Evolutionary conservation across 2,113 vertebrate genomes (phyloP), one percentile per base, ranked within the genome.

Genomic region (Brevimyrus niger): DNA sequence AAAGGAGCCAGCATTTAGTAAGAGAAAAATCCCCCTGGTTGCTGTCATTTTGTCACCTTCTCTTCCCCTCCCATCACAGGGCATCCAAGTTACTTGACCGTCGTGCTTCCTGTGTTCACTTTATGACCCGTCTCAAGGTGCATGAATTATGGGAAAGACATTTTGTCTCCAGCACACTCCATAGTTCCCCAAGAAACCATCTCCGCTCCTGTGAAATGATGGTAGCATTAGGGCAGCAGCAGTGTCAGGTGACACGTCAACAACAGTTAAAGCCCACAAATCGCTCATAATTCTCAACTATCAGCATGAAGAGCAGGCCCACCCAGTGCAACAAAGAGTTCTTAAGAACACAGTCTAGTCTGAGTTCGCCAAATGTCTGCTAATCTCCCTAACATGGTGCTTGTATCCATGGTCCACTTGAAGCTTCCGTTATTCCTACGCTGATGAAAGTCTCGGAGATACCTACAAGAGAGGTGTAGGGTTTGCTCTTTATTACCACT

Each of bases 1-100:
- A 87, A 35, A 90, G 90, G 85, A 87, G 93, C 92, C 92, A 94
- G 92, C 87, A 91, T 90, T 90, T 91, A 92, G 91, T 89, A 88
- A 87, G 3, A 85, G 46, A 91, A 89, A 89, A 92, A 89, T 44
- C 15, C 42, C 42, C 48, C 23, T 87, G 31, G 51, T 58, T 48
- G 83, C 76, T n/a, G 48, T 87, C 38, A 73, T 84, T 48, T 50
- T 44, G 23, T 21, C 65, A 48, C 61, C 42, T 27, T 21, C 46
- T 31, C 15, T 38, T 27, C 44, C 51, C 21, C 4, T 61, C 38
- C 21, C 10, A 2, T 48, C 15, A 58, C 35, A 11, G n/a, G n/a
- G 23, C 4, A 58, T 48, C 19, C 17, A 4, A 13, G 8, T 46
- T 8, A 10, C 47, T 9, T 38, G 38, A 85, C 53, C 35, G 17